Evolutionary conservation across 2,797 vertebrate genomes (phyloP), one percentile per base, ranked within the genome.

Genomic region (Adrianichthys oophorus): DNA sequence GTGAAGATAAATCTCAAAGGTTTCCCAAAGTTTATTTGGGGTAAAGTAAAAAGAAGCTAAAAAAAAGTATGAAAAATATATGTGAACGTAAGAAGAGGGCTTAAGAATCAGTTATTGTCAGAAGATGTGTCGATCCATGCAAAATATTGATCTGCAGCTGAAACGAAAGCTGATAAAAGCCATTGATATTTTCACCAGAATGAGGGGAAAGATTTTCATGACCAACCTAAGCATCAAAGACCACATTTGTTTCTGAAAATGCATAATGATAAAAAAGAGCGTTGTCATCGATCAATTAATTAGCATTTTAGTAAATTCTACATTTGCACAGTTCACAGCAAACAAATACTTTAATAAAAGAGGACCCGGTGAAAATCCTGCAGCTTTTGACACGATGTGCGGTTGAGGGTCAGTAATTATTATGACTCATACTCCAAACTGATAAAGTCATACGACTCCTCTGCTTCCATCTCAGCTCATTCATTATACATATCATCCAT

Each of bases 401-500:
- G 52, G 50, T 48, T 75, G 71, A 79, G 79, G 80, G 77, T 74
- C 75, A 64, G 54, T 68, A 76, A 80, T 79, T 81, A 82, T 79
- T 63, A 63, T 83, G 81, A 87, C 77, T 88, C 85, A 80, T 62
- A 55, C 69, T 71, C 40, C 70, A 68, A n/a, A n/a, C 66, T 76
- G 81, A 82, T 82, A 76, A 77, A 48, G 44, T 65, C 64, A 71
- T 62, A 66, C 60, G 54, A 48, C 68, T 74, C 66, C 57, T 60
- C 65, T 24, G 56, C 72, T 70, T 66, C 70, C 56, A 7, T 84
- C 84, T 88, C 80, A 79, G 70, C 56, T 77, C 79, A 88, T 91
- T 78, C 90, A 90, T 89, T 86, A 90, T 90, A 74, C 47, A 90
- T 83, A 66, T 62, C 61, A 66, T 83, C 83, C 75, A 82, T 87